phyloP scores from a whole-genome alignment of 2,888 invertebrate species.

The Lordiphosa andalusiaca region DNA sequence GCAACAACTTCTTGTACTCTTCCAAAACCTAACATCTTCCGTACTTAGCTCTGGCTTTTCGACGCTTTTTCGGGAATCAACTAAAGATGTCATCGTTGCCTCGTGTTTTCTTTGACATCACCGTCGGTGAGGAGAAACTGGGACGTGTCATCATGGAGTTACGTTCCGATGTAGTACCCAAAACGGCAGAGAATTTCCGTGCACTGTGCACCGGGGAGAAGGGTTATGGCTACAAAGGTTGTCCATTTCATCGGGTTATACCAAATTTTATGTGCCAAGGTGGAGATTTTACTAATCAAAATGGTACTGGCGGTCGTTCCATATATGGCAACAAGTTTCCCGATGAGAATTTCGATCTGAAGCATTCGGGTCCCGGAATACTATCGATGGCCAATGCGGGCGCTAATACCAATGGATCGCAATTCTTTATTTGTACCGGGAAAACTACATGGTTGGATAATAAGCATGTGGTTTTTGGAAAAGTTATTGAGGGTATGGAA shows the following conservation, averaged over 20 bases:
- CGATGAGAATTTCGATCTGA: conserved; percentile 25
- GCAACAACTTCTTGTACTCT: too few species aligned
- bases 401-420: conserved; percentile 26
- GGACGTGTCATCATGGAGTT: conserved; percentile 26
- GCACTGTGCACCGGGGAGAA: conserved; percentile 24
- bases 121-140: conserved; percentile 7
- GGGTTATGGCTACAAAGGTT: conserved; percentile 23
- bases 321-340: conserved; percentile 25
- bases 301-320: conserved; percentile 24
- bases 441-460: conserved; percentile 22
- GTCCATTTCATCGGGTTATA: conserved; percentile 19
- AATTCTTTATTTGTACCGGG: conserved; percentile 24
- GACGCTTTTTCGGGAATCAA: conserved; percentile 2
- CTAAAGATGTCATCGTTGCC: conserved; percentile 21
- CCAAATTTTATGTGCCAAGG: conserved; percentile 27
- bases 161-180: conserved; percentile 23
- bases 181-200: conserved; percentile 29
- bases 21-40: too few species aligned
- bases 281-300: conserved; percentile 21
- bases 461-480: conserved; percentile 25
- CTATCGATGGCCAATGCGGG: conserved; percentile 27
- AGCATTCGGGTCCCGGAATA: conserved; percentile 11
- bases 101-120: conserved; percentile 22
- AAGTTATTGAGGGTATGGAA: conserved; percentile 23
- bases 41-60: conserved; percentile 3